Conservation (phyloP, 2,888 invertebrate species). For the Ormyrus pomaceus region DNA sequence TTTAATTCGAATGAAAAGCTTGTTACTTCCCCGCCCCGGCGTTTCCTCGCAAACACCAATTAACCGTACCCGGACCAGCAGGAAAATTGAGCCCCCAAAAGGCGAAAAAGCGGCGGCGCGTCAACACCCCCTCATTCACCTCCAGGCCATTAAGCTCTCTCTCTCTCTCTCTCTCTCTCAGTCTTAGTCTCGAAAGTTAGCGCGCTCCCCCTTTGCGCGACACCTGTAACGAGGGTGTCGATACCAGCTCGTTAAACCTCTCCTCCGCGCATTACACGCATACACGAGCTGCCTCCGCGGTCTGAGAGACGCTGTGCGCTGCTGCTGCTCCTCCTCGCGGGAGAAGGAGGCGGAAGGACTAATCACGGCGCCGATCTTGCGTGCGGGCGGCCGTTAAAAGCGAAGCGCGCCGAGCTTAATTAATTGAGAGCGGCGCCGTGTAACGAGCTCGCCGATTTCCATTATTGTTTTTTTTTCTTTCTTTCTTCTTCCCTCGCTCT, state of each 20-base stretch:
- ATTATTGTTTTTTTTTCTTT: conserved; percentile 31
- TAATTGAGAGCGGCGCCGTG: conserved; percentile 30
- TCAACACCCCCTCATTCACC: too few relatives aligned
- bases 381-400: conserved; percentile 29
- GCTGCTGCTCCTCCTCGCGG: neutral
- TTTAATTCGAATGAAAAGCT: too few relatives aligned
- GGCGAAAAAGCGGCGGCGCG: too few relatives aligned
- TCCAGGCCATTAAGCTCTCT: too few relatives aligned
- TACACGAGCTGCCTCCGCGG: conserved; percentile 35
- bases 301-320: conserved; percentile 29
- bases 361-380: conserved; percentile 3
- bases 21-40: too few relatives aligned
- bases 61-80: too few relatives aligned
- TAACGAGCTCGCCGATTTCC: conserved; percentile 32
- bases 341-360: neutral
- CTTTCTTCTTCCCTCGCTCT: neutral
- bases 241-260: conserved; percentile 53
- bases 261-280: conserved; percentile 8
- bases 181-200: too few relatives aligned
- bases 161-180: too few relatives aligned
- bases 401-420: conserved; percentile 49
- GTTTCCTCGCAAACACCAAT: too few relatives aligned
- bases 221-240: conserved; percentile 26
- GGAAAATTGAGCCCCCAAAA: too few relatives aligned
- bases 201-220: neutral